Evolutionary conservation across 2,113 vertebrate genomes (phyloP).

Genomic region (Gallinago paraguaiae): DNA sequence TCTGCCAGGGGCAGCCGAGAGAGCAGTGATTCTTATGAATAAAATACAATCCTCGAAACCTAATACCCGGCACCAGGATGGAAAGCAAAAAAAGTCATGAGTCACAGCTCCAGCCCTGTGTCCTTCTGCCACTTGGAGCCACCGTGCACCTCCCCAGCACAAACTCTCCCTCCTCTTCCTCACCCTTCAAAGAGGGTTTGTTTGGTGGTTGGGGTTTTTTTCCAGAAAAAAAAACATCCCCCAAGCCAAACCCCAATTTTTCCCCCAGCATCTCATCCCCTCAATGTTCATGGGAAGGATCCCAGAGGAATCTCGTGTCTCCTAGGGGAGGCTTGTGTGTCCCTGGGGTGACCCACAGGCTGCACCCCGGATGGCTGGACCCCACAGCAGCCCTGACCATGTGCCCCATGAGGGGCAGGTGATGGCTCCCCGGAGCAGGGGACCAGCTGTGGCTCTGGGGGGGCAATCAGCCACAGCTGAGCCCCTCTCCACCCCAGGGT

Average conservation of each 20-base stretch:
- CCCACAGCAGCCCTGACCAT: background rate
- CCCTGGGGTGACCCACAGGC: background rate
- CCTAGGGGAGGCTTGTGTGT: rapidly evolving
- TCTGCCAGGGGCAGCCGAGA: background rate
- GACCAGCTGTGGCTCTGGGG: background rate
- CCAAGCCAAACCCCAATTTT: background rate
- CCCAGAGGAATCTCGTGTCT: rapidly evolving
- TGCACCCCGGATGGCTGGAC: background rate
- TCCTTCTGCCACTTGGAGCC: background rate
- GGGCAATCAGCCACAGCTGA: background rate
- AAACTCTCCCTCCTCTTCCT: background rate
- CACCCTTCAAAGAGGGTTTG: background rate
- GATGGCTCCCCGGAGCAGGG: background rate
- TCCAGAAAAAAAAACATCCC: background rate
- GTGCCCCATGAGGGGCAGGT: no score
- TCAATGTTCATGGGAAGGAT: background rate
- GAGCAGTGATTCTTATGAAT: constrained; percentile 4
- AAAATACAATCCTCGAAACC: background rate
- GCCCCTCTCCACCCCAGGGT: background rate
- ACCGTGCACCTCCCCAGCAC: background rate
- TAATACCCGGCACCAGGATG: background rate
- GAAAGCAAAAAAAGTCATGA: background rate
- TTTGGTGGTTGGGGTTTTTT: background rate
- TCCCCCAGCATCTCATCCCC: background rate
- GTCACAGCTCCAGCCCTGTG: background rate